phyloP scores from a whole-genome alignment of 2,888 invertebrate genomes.

The Chalcosyrphus nemorum region DNA sequence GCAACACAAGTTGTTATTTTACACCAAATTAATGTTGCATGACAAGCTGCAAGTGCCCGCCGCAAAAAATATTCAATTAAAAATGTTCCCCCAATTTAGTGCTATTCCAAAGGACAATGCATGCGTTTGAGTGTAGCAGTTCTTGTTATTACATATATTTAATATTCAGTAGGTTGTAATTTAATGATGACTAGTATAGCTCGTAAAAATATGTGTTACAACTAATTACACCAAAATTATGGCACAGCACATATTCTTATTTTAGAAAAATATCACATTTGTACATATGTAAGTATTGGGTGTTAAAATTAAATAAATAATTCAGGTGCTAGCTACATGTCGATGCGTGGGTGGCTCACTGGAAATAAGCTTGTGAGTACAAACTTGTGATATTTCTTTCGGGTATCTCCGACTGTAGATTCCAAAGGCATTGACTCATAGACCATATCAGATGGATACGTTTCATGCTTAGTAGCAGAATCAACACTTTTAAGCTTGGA shows the following conservation, averaged over 20 bases:
- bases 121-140: not conserved
- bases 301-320: not conserved
- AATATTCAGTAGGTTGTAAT: not conserved
- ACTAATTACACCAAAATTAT: constrained; percentile 10
- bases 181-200: too few relatives aligned
- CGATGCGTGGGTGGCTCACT: too few relatives aligned
- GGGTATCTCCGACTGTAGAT: too few relatives aligned
- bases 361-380: too few relatives aligned
- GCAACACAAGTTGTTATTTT: constrained; percentile 8
- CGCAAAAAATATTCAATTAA: constrained; percentile 11
- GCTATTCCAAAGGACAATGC: not conserved
- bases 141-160: not conserved
- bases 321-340: too few relatives aligned
- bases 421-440: too few relatives aligned
- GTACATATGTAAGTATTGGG: not conserved
- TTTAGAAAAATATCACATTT: not conserved
- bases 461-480: too few relatives aligned
- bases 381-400: too few relatives aligned
- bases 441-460: too few relatives aligned
- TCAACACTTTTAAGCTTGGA: too few relatives aligned
- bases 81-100: not conserved
- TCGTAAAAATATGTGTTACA: not conserved
- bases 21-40: constrained; percentile 20
- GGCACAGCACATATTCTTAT: not conserved
- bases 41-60: not conserved